Base-by-base conservation (phyloP, 2,888 invertebrate species). In the Lasioglossum villosulum region DNA sequence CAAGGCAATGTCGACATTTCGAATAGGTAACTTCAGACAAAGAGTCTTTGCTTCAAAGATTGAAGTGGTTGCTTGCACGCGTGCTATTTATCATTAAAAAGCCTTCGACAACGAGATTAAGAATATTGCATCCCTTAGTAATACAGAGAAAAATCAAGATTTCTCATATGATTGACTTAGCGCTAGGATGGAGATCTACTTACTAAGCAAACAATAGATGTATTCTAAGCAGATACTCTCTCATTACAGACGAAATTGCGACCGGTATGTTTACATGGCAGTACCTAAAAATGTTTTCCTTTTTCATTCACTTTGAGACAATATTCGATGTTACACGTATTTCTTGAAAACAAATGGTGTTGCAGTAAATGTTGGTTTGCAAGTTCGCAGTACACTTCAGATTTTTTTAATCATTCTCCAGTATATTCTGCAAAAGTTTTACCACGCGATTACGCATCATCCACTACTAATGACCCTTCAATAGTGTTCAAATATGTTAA, bases 91-190 rank as follows among this genome's bases (percentile, higher is more conserved):
- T 79, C 78, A 84, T 87, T 87, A 86, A 89, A 88, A 84, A 89
- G 86, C 84, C 86, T 91, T 89, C 86, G 86, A 88, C 91, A 91
- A 91, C 83, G 91, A 91, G 88, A 90, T 89, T 89, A 88, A 80
- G 76, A 82, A 80, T 88, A 86, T 75, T 85, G 80, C 75, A 88
- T 82, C 86, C 82, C 45, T 81, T 90, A 90, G 80, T 78, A 73
- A 90, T 88, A 86, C 83, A 84, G 42, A 76, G 71, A 77, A 75
- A 76, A 82, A 76, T 86, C 86, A 74, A 89, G 71, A 86, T 75
- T 87, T 91, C 84, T 90, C 88, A 75, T 89, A 86, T 77, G 81
- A 84, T 86, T 70, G 73, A 88, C 79, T 75, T 88, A 91, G 83
- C 77, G 37, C 78, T 90, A 88, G 83, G 82, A 68, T 83, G 70